A percentile compares a stretch with the other conserved stretches of the same genome.
Evolutionary conservation across 1,140 invertebrate genomes (phyloP).

Genomic region (Contarinia nasturtii): DNA sequence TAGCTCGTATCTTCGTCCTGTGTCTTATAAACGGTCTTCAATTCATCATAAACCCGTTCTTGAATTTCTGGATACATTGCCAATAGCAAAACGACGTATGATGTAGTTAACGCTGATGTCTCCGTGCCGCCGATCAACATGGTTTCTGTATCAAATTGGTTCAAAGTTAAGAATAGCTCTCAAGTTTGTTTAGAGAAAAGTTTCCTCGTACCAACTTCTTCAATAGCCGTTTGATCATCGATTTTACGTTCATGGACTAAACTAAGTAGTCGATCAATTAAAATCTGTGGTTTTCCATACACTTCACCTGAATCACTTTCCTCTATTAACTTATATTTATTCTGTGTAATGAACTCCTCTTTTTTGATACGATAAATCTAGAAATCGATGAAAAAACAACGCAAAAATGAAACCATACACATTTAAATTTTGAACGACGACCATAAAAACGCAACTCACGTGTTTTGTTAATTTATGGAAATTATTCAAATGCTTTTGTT

Average conservation of each 20-base stretch:
- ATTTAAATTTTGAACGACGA: background rate
- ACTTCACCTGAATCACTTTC: background rate
- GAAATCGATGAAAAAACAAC: background rate
- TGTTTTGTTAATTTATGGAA: too few relatives aligned
- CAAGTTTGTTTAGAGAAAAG: background rate
- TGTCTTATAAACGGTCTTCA: conserved; percentile 2
- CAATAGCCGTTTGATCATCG: conserved; percentile 36
- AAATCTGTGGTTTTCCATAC: background rate
- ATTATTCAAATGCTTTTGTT: too few relatives aligned
- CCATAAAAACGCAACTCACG: background rate
- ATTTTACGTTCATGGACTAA: conserved; percentile 19
- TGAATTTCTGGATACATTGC: conserved; percentile 39
- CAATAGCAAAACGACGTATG: conserved; percentile 37
- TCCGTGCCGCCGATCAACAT: conserved; percentile 58
- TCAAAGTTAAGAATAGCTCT: background rate
- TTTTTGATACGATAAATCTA: background rate
- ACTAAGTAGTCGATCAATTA: conserved; percentile 1
- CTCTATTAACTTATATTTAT: background rate
- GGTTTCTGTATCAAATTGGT: background rate
- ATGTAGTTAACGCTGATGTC: conserved; percentile 41
- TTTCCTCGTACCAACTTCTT: conserved; percentile 48
- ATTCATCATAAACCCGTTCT: conserved; percentile 22
- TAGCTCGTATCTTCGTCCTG: background rate
- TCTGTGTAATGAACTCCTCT: background rate
- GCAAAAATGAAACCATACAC: too few relatives aligned